Evolutionary conservation across 2,888 invertebrate species (phyloP).

Genomic region (Linyphia triangularis): DNA sequence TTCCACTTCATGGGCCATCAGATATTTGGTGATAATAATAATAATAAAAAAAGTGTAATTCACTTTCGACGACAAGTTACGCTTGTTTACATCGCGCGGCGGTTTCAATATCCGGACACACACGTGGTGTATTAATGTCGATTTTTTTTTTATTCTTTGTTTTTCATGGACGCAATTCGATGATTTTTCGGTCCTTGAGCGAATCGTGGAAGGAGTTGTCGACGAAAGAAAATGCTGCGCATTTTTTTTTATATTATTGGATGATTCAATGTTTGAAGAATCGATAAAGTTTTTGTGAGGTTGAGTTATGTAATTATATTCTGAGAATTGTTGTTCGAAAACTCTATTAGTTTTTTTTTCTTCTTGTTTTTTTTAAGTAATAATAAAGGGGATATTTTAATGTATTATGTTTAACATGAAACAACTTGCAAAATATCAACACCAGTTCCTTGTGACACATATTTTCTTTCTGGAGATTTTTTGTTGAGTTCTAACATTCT

Average conservation of each 20-base stretch:
- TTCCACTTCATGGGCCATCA: conserved; percentile 67
- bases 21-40: conserved; percentile 11
- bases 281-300: not conserved
- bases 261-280: not conserved
- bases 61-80: not conserved
- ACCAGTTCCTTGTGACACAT: no score
- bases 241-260: not conserved
- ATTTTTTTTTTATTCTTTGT: not conserved
- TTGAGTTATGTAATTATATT: not conserved
- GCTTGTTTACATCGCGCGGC: not conserved
- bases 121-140: not conserved
- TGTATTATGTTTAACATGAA: no score
- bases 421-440: no score
- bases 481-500: no score
- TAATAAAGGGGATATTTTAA: no score
- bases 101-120: not conserved
- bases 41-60: not conserved
- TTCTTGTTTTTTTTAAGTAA: no score
- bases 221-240: not conserved
- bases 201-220: not conserved
- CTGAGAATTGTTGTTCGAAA: not conserved
- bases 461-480: no score
- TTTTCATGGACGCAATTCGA: not conserved
- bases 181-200: not conserved
- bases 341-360: no score